A percentile compares a stretch with the other conserved stretches of the same genome.
These are phyloP conservation scores for Tiphia femorata DNA, from an alignment of 2,888 invertebrate species.

Conservation along the genomic window DNA sequence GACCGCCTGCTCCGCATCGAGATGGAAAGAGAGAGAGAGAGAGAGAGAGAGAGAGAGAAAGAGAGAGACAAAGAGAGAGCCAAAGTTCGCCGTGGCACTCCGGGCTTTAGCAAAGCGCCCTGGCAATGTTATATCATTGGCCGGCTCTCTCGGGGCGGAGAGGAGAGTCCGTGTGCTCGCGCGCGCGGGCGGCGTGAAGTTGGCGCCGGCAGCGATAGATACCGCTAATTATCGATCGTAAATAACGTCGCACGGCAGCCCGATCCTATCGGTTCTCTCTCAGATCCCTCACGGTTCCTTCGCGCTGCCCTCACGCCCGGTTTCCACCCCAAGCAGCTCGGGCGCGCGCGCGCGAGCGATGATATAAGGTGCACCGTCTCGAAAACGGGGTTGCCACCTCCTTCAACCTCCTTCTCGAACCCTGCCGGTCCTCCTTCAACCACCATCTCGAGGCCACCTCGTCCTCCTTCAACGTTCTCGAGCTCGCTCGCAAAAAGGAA, in stretches of 20 bases:
- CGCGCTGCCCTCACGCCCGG: no score
- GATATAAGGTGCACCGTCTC: constrained; percentile 44
- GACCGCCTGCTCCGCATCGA: no score
- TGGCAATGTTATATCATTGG: constrained; percentile 61
- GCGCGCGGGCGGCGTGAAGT: no score
- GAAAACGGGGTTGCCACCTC: constrained; percentile 34
- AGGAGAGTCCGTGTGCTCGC: no score
- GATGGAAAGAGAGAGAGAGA: neutral
- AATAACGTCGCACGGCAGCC: constrained; percentile 64
- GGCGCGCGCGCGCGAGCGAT: constrained; percentile 45
- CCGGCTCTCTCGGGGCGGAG: constrained; percentile 52
- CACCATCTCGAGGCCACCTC: no score
- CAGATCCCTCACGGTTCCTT: no score
- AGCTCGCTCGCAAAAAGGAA: neutral
- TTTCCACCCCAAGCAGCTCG: constrained; percentile 36
- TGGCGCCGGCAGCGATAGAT: constrained; percentile 69
- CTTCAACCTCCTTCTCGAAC: constrained; percentile 11
- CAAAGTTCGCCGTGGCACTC: neutral
- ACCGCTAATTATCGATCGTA: constrained; percentile 70
- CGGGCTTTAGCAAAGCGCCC: constrained; percentile 3
- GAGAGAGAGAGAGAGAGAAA: constrained; percentile 1
- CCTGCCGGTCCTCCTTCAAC: constrained; percentile 5
- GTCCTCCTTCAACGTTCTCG: no score
- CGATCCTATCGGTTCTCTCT: constrained; percentile 57
- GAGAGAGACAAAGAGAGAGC: neutral